phyloP scores from a whole-genome alignment of 1,140 invertebrate genomes.

The Listronotus oregonensis region DNA sequence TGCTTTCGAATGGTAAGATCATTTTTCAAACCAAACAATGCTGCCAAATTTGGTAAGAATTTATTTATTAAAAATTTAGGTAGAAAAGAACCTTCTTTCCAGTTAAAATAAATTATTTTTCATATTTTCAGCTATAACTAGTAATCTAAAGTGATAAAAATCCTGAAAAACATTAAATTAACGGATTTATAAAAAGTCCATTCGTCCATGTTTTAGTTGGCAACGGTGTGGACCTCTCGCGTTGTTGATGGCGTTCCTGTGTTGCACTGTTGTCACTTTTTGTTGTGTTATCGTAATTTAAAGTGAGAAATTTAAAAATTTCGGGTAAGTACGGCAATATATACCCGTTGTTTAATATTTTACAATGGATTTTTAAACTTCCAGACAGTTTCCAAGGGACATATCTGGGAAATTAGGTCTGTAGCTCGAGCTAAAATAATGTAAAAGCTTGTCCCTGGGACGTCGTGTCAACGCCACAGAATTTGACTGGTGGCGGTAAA shows the following conservation, averaged over 20 bases:
- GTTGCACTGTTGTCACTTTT: slow-evolving; percentile 54
- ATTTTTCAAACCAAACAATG: slow-evolving; percentile 21
- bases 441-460: slow-evolving; percentile 51
- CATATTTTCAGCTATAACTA: not conserved
- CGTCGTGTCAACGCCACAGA: slow-evolving; percentile 50
- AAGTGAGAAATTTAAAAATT: slow-evolving; percentile 24
- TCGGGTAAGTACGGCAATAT: slow-evolving; percentile 14
- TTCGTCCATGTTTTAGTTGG: slow-evolving; percentile 30
- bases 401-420: slow-evolving; percentile 26
- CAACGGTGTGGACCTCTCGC: slow-evolving; percentile 20
- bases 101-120: not conserved
- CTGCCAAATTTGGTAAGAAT: slow-evolving; percentile 17
- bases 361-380: slow-evolving; percentile 13
- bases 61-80: slow-evolving; percentile 2
- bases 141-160: too few relatives aligned
- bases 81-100: not conserved
- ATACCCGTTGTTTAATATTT: slow-evolving; percentile 4
- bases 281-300: slow-evolving; percentile 39
- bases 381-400: not conserved
- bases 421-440: slow-evolving; percentile 35
- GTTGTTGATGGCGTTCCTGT: slow-evolving; percentile 39
- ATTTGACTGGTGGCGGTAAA: slow-evolving; percentile 38
- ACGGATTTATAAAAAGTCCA: not conserved
- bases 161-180: not conserved
- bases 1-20: not conserved